These are phyloP conservation scores for Chrysocyon brachyurus DNA, from an alignment of 2,797 vertebrate genomes.

Conservation along the genomic window DNA sequence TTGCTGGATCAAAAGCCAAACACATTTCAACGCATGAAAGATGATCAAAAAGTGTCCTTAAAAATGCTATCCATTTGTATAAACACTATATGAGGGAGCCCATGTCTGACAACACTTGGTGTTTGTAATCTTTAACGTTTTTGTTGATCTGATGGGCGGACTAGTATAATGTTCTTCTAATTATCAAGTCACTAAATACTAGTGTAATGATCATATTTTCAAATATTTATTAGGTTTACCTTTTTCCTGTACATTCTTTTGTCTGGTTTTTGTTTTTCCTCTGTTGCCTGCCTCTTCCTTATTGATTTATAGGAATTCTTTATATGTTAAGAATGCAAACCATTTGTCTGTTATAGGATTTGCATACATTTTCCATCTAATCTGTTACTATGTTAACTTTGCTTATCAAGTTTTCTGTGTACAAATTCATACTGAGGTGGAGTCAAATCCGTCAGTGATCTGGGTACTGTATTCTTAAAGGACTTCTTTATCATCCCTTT, in stretches of 20 bases:
- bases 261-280: neutral
- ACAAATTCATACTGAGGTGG: neutral
- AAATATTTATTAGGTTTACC: neutral
- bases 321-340: neutral
- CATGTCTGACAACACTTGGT: neutral
- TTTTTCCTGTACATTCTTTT: neutral
- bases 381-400: neutral
- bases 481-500: neutral
- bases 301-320: neutral
- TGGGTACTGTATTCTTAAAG: neutral
- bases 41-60: neutral
- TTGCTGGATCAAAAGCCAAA: neutral
- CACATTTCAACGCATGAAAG: neutral
- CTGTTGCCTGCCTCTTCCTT: neutral
- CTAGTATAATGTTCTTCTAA: neutral
- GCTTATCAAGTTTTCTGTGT: neutral
- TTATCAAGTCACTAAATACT: neutral
- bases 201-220: neutral
- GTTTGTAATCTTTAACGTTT: neutral
- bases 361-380: neutral
- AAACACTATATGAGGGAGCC: neutral
- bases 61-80: neutral
- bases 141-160: neutral
- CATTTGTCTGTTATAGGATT: neutral
- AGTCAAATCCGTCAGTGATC: neutral